Base-by-base conservation (phyloP, 1,140 invertebrate genomes). In the Mya arenaria region DNA sequence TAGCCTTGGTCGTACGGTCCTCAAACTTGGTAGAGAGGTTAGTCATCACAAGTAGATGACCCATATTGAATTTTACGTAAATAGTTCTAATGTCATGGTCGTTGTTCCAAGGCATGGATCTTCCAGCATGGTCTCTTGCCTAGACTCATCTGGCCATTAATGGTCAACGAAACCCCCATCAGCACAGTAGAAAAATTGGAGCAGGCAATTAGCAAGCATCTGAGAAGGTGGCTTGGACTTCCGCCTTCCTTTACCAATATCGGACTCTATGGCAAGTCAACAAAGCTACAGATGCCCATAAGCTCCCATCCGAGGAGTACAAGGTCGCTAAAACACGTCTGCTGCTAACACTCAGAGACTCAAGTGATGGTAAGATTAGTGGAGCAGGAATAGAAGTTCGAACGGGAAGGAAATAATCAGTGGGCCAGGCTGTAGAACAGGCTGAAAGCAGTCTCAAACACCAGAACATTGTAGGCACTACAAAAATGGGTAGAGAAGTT, bases 201-300 rank as follows among this genome's bases (percentile, higher is more conserved):
- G 32, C 48, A 56, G 52, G 23, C 25, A 25, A 34, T 75, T 39
- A 63, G 44, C 32, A 78, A 55, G 34, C 60, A 78, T 63, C n/a
- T 66, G n/a, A 28, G 44, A n/a, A 55, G 41, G n/a, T 23, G 44
- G 55, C 36, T 25, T 63, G 13, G 69, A 55, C 19, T 25, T 19
- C 69, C 77, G 32, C 83, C 60, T 68, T 72, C 66, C 19, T 81
- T 84, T 39, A 72, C 74, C 44, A 37, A 17, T n/a, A 15, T 84
- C n/a, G 63, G 78, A 1, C 52, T 82, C 39, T 84, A 84, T 30
- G 55, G 71, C 32, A 56, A 36, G 37, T 37, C 71, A 75, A 36
- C 65, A 44, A 81, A 84, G 37, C 58, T 75, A 1, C 72, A 82
- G 34, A 60, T 77, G 19, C 82, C 78, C 13, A 23, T 77, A 13